Percentiles rank a stretch among this genome's conserved stretches.
Conservation (phyloP, 2,113 vertebrate genomes). For the Peromyscus californicus region DNA sequence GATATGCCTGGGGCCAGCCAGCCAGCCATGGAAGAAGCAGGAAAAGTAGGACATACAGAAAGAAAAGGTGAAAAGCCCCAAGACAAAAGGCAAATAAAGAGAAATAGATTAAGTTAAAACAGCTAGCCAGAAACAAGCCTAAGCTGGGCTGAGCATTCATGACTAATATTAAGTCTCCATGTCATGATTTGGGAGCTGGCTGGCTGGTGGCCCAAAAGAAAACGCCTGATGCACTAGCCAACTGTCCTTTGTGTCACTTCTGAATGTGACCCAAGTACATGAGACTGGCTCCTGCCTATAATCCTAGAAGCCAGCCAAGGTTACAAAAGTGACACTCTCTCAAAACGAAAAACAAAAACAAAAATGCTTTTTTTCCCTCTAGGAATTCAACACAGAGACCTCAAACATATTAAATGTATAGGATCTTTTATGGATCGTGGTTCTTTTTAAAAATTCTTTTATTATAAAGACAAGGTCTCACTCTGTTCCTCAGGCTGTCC, state of each 20-base stretch:
- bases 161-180: not conserved
- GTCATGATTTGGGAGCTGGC: not conserved
- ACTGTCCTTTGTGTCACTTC: no score
- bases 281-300: not conserved
- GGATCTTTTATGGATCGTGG: no score
- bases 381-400: not conserved
- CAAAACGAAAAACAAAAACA: not conserved
- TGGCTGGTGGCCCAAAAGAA: not conserved
- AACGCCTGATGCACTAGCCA: not conserved
- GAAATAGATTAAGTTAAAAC: not conserved
- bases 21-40: not conserved
- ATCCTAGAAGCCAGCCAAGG: not conserved
- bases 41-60: not conserved
- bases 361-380: not conserved
- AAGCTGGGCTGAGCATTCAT: not conserved
- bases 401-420: not conserved
- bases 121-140: not conserved
- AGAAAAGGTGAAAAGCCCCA: not conserved
- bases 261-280: no score
- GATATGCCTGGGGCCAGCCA: not conserved
- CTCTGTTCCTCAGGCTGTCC: not conserved
- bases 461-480: not conserved
- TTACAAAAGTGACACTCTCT: not conserved
- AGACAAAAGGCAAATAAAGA: not conserved
- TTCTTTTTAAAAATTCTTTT: not conserved